Evolutionary conservation across 2,797 vertebrate species (phyloP).

Genomic region (Ambastaia sidthimunki): DNA sequence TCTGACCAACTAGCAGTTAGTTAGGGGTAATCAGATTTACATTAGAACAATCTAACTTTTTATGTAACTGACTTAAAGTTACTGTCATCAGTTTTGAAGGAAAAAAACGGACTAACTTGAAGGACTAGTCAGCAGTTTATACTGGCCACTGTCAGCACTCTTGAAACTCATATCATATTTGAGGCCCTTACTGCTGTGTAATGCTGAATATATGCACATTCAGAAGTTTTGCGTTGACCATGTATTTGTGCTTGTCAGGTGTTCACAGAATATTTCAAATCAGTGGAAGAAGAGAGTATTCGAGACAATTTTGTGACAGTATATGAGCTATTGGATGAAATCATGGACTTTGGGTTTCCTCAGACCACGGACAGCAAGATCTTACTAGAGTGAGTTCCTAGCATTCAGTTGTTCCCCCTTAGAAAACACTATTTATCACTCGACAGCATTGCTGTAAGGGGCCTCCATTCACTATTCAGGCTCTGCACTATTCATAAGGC

Average conservation of each 20-base stretch:
- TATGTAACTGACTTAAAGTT: no score
- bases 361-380: conserved; percentile 87
- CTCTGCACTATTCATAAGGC: conserved; percentile 20
- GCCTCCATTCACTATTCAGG: conserved; percentile 43
- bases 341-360: conserved; percentile 86
- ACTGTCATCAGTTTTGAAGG: no score
- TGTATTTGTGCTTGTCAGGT: conserved; percentile 67
- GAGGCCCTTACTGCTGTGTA: neutral
- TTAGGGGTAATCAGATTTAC: no score
- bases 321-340: conserved; percentile 84
- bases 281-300: conserved; percentile 84
- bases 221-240: neutral
- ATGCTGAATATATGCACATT: neutral
- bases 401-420: neutral
- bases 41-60: no score
- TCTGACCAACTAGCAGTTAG: no score
- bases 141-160: no score
- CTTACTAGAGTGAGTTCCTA: conserved; percentile 81
- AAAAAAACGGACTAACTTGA: no score
- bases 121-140: no score
- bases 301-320: conserved; percentile 86
- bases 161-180: no score
- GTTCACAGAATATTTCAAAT: conserved; percentile 84
- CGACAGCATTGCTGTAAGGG: neutral
- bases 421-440: conserved; percentile 25